Percentiles rank a stretch among this genome's conserved stretches.
Conservation (phyloP, 2,113 vertebrate species). For the Stegastes partitus region DNA sequence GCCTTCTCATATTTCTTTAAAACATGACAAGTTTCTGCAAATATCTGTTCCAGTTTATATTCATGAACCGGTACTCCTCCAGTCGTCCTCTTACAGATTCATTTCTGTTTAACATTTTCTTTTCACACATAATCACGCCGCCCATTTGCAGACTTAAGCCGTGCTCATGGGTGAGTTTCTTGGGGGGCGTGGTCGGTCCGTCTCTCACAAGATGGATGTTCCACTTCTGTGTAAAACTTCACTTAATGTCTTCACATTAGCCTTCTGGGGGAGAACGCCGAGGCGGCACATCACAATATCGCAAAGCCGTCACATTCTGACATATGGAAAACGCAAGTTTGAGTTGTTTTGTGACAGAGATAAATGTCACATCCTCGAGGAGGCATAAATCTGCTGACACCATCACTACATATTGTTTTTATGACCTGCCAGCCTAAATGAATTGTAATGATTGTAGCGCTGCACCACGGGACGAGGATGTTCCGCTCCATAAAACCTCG, state of each 20-base stretch:
- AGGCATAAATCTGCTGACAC: background rate
- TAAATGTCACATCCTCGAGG: conserved; percentile 4
- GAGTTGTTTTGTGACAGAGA: conserved; percentile 16
- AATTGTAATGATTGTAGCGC: conserved; percentile 33
- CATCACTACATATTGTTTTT: conserved; percentile 44
- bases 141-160: background rate
- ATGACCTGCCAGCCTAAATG: conserved; percentile 23
- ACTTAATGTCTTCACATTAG: conserved; percentile 10
- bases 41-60: background rate
- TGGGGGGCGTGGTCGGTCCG: background rate
- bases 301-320: conserved; percentile 32
- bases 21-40: background rate
- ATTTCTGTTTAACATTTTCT: background rate
- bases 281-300: conserved; percentile 37
- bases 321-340: conserved; percentile 16
- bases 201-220: conserved; percentile 16
- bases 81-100: background rate
- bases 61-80: background rate
- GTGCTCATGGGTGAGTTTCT: no score
- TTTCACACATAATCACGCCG: background rate
- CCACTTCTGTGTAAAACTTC: background rate
- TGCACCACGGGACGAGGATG: conserved; percentile 5
- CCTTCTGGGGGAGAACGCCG: background rate
- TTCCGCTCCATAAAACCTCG: conserved; percentile 53
- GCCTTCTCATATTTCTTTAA: background rate